Percentiles rank a stretch among this genome's conserved stretches.
Evolutionary conservation across 2,888 invertebrate genomes (phyloP).

Genomic region (Microplitis deprimator): DNA sequence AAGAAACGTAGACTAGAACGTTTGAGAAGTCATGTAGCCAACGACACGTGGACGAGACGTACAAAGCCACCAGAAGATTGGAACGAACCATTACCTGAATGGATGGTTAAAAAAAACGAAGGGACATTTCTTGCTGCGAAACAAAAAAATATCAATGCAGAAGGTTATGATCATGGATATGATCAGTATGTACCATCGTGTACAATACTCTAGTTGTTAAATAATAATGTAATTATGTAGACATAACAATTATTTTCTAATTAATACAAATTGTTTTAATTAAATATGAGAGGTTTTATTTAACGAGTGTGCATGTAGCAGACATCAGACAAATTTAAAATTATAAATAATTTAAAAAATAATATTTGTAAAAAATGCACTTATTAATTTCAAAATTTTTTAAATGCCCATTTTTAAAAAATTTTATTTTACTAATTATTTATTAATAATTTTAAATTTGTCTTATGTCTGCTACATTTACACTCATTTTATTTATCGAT

Average conservation of each 20-base stretch:
- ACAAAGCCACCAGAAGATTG: constrained; percentile 84
- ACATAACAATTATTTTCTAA: not conserved
- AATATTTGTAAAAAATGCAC: too few relatives aligned
- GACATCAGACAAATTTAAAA: too few relatives aligned
- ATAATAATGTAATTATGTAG: not conserved
- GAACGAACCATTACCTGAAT: constrained; percentile 85
- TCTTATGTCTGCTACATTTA: too few relatives aligned
- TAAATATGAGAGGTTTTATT: not conserved
- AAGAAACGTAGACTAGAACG: constrained; percentile 76
- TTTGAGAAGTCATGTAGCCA: constrained; percentile 79
- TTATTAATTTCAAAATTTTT: too few relatives aligned
- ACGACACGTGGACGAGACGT: constrained; percentile 86
- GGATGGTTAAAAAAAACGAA: constrained; percentile 80
- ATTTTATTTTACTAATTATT: too few relatives aligned
- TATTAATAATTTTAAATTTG: too few relatives aligned
- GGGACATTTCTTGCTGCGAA: constrained; percentile 78
- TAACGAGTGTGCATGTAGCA: too few relatives aligned
- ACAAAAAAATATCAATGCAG: constrained; percentile 75
- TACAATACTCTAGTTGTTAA: constrained; percentile 49
- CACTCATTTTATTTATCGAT: too few relatives aligned
- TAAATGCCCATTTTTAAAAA: too few relatives aligned
- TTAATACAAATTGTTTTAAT: not conserved
- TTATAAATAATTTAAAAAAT: too few relatives aligned
- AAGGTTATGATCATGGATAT: constrained; percentile 57
- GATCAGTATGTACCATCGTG: constrained; percentile 46